Base-by-base conservation (phyloP, 2,888 invertebrate species). In the Philonicus albiceps region DNA sequence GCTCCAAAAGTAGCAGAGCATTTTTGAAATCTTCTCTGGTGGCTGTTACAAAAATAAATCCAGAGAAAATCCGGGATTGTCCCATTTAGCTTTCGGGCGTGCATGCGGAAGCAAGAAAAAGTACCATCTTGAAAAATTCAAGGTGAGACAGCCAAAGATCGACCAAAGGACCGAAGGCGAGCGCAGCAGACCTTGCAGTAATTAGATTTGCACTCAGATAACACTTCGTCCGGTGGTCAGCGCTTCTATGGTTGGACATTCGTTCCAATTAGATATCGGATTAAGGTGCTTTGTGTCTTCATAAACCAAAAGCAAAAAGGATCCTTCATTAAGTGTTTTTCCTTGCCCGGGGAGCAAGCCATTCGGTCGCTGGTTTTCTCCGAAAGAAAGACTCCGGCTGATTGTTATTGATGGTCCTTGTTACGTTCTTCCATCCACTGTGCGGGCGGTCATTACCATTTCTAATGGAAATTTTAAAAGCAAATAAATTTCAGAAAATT, bases 351-450 rank as follows among this genome's bases (percentile, higher is more conserved):
- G 22, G 49, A 78, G 49, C 64, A 55, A 37, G 31, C 55, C n/a
- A 34, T 34, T 34, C 74, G 8, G n/a, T 31, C 1, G 74, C 74
- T 34, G 34, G 8, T n/a, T 34, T 7, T 4, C 55, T 13, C 49
- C 53, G 0, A 13, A 34, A 27, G 80, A 27, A 64, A 64, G 8
- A 8, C 22, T 22, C 1, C 7, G 19, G 55, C 37, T 55, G 81
- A 81, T 81, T 81, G 81, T 81, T 81, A 81, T 81, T 81, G 81
- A 81, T 81, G 55, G 64, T 55, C 55, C n/a, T 81, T 55, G 81
- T 55, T 81, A 31, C 64, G n/a, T 55, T 30, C 30, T n/a, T n/a
- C 55, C 55, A 81, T 34, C 55, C 34, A n/a, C 34, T 6, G 22
- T 13, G 34, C 81, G 74, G 34, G 11, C 49, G 49, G 78, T 49